Evolutionary conservation across 23 tunicate genomes (phyloP).

Genomic region (Clavelina lepadiformis): DNA sequence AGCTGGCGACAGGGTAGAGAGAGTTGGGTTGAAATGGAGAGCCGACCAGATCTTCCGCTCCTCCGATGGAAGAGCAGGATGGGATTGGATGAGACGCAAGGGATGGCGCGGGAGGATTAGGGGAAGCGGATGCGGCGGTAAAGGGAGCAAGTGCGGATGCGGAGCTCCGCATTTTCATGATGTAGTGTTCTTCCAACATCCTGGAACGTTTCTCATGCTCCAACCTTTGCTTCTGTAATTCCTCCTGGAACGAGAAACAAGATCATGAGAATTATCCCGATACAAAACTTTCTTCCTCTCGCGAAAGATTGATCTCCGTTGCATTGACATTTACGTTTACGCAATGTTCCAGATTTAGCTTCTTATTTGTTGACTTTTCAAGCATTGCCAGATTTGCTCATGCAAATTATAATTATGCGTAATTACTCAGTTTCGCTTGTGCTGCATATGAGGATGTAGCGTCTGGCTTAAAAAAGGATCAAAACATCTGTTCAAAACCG

Average conservation of each 20-base stretch:
- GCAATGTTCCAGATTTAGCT: no score
- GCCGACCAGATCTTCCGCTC: slow-evolving; percentile 2
- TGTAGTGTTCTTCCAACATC: slow-evolving; percentile 70
- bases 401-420: no score
- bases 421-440: no score
- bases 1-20: background rate
- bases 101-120: slow-evolving; percentile 1
- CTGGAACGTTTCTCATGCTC: slow-evolving; percentile 70
- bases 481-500: no score
- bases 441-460: no score
- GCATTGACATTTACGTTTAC: no score
- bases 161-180: slow-evolving; percentile 48
- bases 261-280: background rate
- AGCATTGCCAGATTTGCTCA: no score
- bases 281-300: no score
- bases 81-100: background rate
- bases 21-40: background rate
- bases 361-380: no score
- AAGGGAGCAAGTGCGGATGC: slow-evolving; percentile 21
- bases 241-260: slow-evolving; percentile 29
- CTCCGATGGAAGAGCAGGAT: slow-evolving; percentile 24
- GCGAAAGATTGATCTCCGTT: no score
- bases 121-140: slow-evolving; percentile 2
- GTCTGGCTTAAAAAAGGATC: no score
- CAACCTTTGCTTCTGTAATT: slow-evolving; percentile 48